These are phyloP conservation scores for Nymphicus hollandicus DNA, from an alignment of 2,113 vertebrate species.

Conservation along the genomic window DNA sequence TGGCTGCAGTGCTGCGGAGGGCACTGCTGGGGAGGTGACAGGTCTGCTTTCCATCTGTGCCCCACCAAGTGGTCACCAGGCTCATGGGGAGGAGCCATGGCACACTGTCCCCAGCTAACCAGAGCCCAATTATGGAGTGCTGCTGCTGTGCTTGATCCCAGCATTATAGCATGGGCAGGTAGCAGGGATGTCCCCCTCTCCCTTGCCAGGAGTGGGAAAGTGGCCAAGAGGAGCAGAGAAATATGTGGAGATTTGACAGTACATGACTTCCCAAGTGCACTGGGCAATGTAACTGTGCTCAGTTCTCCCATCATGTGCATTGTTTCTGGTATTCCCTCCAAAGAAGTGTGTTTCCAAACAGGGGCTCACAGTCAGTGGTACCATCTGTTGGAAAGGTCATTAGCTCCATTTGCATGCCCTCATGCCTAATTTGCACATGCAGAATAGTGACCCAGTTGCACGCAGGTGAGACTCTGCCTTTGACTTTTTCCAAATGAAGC, in stretches of 20 bases:
- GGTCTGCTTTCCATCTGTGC: neutral
- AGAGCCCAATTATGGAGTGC: neutral
- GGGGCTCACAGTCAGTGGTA: neutral
- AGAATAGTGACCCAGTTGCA: neutral
- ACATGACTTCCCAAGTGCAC: neutral
- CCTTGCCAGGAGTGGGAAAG: neutral
- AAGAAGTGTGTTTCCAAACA: neutral
- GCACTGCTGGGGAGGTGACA: neutral
- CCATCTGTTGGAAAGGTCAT: neutral
- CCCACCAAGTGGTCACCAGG: neutral
- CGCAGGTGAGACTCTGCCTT: neutral
- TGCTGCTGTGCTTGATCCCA: neutral
- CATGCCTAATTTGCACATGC: neutral
- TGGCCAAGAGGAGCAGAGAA: neutral
- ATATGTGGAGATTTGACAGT: neutral
- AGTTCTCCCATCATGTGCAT: neutral
- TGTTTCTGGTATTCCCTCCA: neutral
- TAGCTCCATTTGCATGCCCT: neutral
- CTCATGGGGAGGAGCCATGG: fast-evolving
- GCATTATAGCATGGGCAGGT: fast-evolving
- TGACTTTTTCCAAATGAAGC: neutral
- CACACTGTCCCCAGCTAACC: fast-evolving
- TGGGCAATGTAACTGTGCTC: fast-evolving
- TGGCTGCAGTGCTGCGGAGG: neutral
- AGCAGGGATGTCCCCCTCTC: neutral